Base-by-base conservation (phyloP, 2,888 invertebrate genomes). In the Drosophila borborema region DNA sequence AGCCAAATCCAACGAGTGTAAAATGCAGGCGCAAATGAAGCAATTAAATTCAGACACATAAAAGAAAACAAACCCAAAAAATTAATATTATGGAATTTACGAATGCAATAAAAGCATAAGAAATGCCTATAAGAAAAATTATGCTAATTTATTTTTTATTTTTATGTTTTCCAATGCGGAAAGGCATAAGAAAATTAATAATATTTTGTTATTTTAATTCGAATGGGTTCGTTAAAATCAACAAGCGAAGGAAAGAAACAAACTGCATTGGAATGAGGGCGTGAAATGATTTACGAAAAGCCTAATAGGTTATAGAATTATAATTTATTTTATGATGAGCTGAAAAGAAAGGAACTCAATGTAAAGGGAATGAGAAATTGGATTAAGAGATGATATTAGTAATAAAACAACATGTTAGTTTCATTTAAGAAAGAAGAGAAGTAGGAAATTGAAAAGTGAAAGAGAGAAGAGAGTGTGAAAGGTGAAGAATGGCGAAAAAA, bases 21-120 rank as follows among this genome's bases (percentile, higher is more conserved):
- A 84, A 70, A 72, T 62, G 61, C 36, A 34, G 84, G 74, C 80
- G 84, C 80, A 89, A 91, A 89, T 91, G 74, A 81, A 78, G 81
- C 78, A 68, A 77, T 77, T 75, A 61, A 77, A 77, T 72, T 62
- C 67, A 64, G 59, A 62, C 54, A 64, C 38, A 55, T n/a, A 59
- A 76, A 64, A 70, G 51, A 51, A 67, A 59, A 63, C 20, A 65
- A 67, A 64, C 34, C 18, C 41, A 61, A 53, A 61, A 56, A n/a
- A n/a, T n/a, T 36, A 59, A 63, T 41, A 51, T 49, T 74, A 38
- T 59, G 66, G 80, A 78, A 75, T 75, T 80, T 75, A 67, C 41
- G 64, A 66, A 61, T 23, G 58, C 62, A 74, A 74, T 64, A 65
- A 74, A 63, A 48, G 41, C 59, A 34, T 23, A 28, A 72, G 68